Base-by-base conservation (phyloP, 2,888 invertebrate species). In the Meganola albula region DNA sequence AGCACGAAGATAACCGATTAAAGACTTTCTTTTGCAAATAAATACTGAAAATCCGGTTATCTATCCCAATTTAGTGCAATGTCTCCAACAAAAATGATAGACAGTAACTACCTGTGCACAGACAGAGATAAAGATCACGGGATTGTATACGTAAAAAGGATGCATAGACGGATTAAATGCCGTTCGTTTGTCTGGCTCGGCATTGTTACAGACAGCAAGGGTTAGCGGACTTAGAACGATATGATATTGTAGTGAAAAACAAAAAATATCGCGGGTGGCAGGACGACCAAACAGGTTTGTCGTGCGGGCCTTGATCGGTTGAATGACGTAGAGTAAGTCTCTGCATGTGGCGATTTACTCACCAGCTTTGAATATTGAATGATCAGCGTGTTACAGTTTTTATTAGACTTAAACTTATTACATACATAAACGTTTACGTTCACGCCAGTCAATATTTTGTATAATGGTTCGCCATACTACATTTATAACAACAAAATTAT, bases 141-240 rank as follows among this genome's bases (percentile, higher is more conserved):
- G 38, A 33, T 60, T 53, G 64, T 64, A 58, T 64, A 66, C 61
- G 63, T 66, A 71, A 74, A 66, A 63, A 58, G 63, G 74, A 79
- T 78, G 67, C 61, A 71, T 68, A 71, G 63, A 66, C 66, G 73
- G 80, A 79, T 78, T 78, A 73, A 53, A 60, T 80, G 64, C 84
- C 84, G 84, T 84, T 65, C 54, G 82, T 76, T 78, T 78, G 82
- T 76, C 79, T 78, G 76, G 67, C 65, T 63, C 63, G 67, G 79
- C 74, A 76, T 77, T 78, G 54, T 59, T 49, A 39, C 34, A 46
- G 42, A 55, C 55, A 60, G 51, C 50, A 46, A 63, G 60, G 67
- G 67, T 74, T 70, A 76, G 75, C 69, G 67, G 68, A 66, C 65
- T 74, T 69, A 58, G 64, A 64, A 56, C 62, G 61, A 60, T 65